A percentile compares a stretch with the other conserved stretches of the same genome.
Evolutionary conservation across 2,888 invertebrate genomes (phyloP).

Genomic region (Reticulitermes lucifugus): DNA sequence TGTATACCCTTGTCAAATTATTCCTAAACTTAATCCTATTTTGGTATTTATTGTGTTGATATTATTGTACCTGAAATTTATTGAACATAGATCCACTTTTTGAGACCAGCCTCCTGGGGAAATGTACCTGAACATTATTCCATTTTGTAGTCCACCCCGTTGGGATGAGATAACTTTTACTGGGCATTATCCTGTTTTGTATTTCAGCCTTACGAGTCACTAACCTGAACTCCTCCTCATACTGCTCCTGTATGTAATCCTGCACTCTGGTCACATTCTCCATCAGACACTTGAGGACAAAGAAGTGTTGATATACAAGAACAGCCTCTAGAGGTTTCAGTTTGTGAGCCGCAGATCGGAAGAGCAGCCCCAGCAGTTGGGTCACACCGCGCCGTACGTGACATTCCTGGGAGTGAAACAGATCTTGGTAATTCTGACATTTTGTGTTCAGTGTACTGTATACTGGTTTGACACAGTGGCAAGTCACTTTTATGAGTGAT

Average conservation of each 20-base stretch:
- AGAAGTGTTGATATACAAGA: slow-evolving; percentile 39
- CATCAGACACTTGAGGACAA: slow-evolving; percentile 33
- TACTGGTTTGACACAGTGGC: too few relatives aligned
- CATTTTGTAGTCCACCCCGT: neutral
- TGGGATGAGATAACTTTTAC: neutral
- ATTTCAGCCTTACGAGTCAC: neutral
- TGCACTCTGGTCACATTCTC: slow-evolving; percentile 12
- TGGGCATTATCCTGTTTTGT: neutral
- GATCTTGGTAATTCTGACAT: too few relatives aligned
- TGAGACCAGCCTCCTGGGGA: too few relatives aligned
- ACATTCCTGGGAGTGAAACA: slow-evolving; percentile 19
- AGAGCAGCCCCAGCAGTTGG: slow-evolving; percentile 24
- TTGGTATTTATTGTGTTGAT: too few relatives aligned
- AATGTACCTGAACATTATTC: neutral
- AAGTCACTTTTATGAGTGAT: too few relatives aligned
- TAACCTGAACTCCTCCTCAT: slow-evolving; percentile 41
- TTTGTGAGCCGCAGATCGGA: slow-evolving; percentile 6
- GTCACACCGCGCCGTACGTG: slow-evolving; percentile 34
- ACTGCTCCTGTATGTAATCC: slow-evolving; percentile 33
- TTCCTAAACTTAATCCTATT: neutral
- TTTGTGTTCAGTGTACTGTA: too few relatives aligned
- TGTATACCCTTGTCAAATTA: neutral
- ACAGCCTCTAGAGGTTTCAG: slow-evolving; percentile 34
- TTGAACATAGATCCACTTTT: too few relatives aligned
- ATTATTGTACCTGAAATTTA: too few relatives aligned